These are phyloP conservation scores for Babylonia areolata DNA, from an alignment of 1,140 invertebrate genomes.

Conservation along the genomic window DNA sequence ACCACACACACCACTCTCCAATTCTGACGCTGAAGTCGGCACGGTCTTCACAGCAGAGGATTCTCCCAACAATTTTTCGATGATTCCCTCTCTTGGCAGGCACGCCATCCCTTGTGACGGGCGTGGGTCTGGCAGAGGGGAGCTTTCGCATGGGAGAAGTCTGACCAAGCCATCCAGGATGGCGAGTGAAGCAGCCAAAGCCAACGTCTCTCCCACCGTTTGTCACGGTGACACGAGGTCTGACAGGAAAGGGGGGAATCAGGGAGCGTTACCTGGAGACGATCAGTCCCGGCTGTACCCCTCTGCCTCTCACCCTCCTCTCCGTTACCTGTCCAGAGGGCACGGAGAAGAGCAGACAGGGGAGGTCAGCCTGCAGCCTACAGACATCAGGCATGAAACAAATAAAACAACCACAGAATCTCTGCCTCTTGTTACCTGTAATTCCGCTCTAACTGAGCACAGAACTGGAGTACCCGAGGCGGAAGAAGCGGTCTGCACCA, in stretches of 20 bases:
- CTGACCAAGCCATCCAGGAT: neutral
- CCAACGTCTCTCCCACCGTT: neutral
- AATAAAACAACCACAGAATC: neutral
- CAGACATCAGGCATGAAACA: neutral
- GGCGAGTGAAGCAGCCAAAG: neutral
- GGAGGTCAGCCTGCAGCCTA: neutral
- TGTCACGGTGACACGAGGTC: too few relatives aligned
- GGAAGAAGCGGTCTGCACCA: neutral
- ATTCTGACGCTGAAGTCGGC: slow-evolving; percentile 76
- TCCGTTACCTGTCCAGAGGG: neutral
- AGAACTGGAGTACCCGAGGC: neutral
- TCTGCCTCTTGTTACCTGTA: neutral
- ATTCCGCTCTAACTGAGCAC: neutral
- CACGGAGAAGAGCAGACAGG: neutral
- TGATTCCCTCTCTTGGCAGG: slow-evolving; percentile 71
- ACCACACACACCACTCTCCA: neutral
- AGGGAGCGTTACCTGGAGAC: too few relatives aligned
- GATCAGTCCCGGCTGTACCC: too few relatives aligned
- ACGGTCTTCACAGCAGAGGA: slow-evolving; percentile 82
- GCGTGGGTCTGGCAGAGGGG: neutral
- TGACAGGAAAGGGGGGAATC: too few relatives aligned
- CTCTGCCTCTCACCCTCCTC: too few relatives aligned
- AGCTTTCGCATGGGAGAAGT: slow-evolving; percentile 23
- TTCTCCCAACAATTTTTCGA: slow-evolving; percentile 82
- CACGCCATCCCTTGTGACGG: slow-evolving; percentile 58